Evolutionary conservation across 2,113 vertebrate genomes (phyloP).

Genomic region (Crotalus tigris): DNA sequence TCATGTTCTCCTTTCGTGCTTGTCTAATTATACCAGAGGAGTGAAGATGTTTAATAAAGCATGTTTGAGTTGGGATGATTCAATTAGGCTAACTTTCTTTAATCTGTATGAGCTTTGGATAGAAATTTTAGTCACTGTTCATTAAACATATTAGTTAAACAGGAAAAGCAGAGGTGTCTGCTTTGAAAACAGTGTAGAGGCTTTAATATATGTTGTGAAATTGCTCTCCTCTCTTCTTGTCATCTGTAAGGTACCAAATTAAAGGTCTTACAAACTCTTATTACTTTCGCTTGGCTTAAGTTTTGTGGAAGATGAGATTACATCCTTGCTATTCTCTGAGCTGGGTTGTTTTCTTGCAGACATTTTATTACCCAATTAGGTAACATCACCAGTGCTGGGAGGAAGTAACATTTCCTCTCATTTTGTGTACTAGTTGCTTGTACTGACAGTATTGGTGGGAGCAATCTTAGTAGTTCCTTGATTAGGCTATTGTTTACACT

Average conservation of each 20-base stretch:
- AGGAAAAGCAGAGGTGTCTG: constrained; percentile 14
- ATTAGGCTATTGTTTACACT: no score
- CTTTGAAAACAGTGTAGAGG: neutral
- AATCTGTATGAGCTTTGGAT: constrained; percentile 48
- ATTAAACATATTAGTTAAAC: constrained; percentile 46
- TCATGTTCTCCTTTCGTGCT: constrained; percentile 44
- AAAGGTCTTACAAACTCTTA: neutral
- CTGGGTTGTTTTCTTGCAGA: neutral
- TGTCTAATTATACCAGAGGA: constrained; percentile 33
- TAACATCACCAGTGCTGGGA: no score
- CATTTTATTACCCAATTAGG: neutral
- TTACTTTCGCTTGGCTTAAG: neutral
- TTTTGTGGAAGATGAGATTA: neutral
- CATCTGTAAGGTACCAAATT: neutral
- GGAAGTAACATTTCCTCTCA: no score
- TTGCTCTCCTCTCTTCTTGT: constrained; percentile 20
- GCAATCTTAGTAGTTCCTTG: no score
- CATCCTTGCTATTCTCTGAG: neutral
- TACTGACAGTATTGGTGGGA: no score
- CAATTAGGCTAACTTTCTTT: constrained; percentile 51
- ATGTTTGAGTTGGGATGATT: constrained; percentile 47
- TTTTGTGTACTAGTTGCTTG: no score
- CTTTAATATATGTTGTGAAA: constrained; percentile 5
- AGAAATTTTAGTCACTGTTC: constrained; percentile 46
- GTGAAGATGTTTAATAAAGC: constrained; percentile 51